Base-by-base conservation (phyloP, 2,113 vertebrate genomes). In the Semnopithecus entellus region DNA sequence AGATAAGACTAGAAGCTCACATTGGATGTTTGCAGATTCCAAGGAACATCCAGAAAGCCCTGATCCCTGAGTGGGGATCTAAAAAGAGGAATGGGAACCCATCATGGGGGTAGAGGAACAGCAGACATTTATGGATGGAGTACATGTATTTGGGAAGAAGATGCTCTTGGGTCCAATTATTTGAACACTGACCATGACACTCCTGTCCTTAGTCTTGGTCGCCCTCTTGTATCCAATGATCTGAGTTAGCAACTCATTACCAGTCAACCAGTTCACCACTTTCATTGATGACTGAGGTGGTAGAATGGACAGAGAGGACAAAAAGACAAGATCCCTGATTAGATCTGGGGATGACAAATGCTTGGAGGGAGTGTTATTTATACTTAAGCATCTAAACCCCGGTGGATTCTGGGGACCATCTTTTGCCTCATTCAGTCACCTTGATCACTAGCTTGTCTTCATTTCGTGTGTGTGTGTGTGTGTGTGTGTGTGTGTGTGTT, bases 1-100 rank as follows among this genome's bases (percentile, higher is more conserved):
- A 93, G n/a, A 50, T 91, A 97, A 95, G 48, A 73, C 59, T 40
- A 3, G 50, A 79, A 55, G 30, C 43, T 97, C 59, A 91, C 23
- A 27, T 22, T 23, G n/a, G 38, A 52, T 87, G 32, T 95, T 91
- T 52, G 43, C 48, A 40, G 9, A 40, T 90, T 61, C 52, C 23
- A 57, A 83, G 79, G 23, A 75, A 61, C 45, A 87, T 70, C 57
- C 40, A 59, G 82, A 93, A 91, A 94, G 7, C 38, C 85, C 35
- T 72, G 70, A 73, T 23, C 35, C 27, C 38, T 48, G 43, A 32
- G 7, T 57, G 22, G 78, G 72, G 59, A 35, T 80, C 61, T 75
- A 45, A 68, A 85, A 93, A 61, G 23, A 68, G 50, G 6, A 79
- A 64, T 23, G 43, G 7, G 45, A 43, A 30, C 7, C 40, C 5